Conservation (phyloP, 1,140 invertebrate species). For the Habropoda laboriosa region DNA sequence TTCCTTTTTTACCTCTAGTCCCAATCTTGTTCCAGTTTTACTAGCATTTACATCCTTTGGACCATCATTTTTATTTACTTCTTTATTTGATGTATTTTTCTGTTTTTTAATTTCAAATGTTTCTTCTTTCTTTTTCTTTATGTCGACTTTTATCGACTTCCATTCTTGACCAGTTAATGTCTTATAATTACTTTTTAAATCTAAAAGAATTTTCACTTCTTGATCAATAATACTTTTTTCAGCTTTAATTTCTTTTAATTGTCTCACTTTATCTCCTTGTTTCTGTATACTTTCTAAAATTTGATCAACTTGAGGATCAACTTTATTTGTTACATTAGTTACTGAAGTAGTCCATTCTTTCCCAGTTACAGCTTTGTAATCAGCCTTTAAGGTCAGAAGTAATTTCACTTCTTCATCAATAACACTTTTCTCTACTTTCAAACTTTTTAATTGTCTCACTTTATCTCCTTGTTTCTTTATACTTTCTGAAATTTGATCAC, state of each 20-base stretch:
- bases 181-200: slow-evolving; percentile 91
- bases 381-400: slow-evolving; percentile 86
- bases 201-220: slow-evolving; percentile 82
- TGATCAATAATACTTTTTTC: slow-evolving; percentile 50
- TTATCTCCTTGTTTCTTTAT: slow-evolving; percentile 87
- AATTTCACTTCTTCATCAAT: slow-evolving; percentile 86
- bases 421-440: slow-evolving; percentile 78
- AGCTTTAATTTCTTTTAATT: slow-evolving; percentile 82
- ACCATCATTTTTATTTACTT: slow-evolving; percentile 40
- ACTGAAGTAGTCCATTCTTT: slow-evolving; percentile 1
- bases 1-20: slow-evolving; percentile 95
- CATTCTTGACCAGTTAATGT: slow-evolving; percentile 86
- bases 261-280: slow-evolving; percentile 66
- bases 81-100: slow-evolving; percentile 8
- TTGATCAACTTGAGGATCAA: slow-evolving; percentile 44
- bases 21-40: slow-evolving; percentile 96
- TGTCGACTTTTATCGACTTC: slow-evolving; percentile 62
- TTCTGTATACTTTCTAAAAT: slow-evolving; percentile 70
- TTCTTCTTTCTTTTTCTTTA: slow-evolving; percentile 64
- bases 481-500: too few relatives aligned
- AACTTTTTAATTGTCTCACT: slow-evolving; percentile 87
- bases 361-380: slow-evolving; percentile 87
- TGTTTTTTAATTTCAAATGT: slow-evolving; percentile 16
- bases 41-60: slow-evolving; percentile 75
- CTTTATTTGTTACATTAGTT: not conserved